phyloP scores from a whole-genome alignment of 2,888 invertebrate species.

The Cybosia mesomella region DNA sequence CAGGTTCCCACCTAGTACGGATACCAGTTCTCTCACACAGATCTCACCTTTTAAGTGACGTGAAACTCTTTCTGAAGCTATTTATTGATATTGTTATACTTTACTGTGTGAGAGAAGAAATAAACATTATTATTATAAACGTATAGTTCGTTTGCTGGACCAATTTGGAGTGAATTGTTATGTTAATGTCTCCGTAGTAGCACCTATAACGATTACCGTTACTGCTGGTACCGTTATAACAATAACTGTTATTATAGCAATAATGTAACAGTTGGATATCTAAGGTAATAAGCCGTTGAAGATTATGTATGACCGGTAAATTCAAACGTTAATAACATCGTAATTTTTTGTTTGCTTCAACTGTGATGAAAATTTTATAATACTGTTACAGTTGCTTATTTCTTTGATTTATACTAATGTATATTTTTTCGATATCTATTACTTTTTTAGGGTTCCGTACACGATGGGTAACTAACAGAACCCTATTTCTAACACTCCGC shows the following conservation, averaged over 20 bases:
- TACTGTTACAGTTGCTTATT: background rate
- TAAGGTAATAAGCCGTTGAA: conserved; percentile 28
- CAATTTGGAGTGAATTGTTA: conserved; percentile 65
- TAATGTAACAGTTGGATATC: conserved; percentile 53
- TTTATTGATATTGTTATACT: no score
- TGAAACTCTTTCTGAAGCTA: no score
- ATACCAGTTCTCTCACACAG: no score
- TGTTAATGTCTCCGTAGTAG: conserved; percentile 56
- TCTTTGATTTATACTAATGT: no score
- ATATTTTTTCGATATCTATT: no score
- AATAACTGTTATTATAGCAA: conserved; percentile 65
- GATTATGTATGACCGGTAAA: conserved; percentile 12
- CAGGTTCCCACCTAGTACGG: no score
- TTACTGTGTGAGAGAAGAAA: no score
- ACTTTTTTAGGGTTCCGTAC: background rate
- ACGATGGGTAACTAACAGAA: no score
- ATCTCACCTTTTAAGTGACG: no score
- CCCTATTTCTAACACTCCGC: no score
- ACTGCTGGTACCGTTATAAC: conserved; percentile 52
- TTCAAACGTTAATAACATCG: background rate
- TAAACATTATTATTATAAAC: no score
- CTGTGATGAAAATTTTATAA: background rate
- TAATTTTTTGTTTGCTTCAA: background rate
- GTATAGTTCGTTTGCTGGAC: conserved; percentile 16
- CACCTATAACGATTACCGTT: conserved; percentile 55